phyloP scores from a whole-genome alignment of 92 coral and sea anemone genomes.

The Galaxea fascicularis region DNA sequence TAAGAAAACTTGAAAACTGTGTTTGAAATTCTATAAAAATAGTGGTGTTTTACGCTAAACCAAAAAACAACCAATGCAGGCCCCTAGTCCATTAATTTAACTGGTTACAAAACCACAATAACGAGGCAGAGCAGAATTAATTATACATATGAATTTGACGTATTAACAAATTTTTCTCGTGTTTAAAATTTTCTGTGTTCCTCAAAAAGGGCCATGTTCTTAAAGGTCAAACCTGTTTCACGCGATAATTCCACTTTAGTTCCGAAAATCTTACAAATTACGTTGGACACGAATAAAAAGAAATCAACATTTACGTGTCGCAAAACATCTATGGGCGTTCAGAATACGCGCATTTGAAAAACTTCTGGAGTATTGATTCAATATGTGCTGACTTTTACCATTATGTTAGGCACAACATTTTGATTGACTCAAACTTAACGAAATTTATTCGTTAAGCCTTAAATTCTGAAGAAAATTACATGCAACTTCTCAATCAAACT shows the following conservation, averaged over 20 bases:
- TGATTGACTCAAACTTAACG: too few relatives aligned
- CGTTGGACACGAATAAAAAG: background rate
- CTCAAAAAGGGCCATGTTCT: background rate
- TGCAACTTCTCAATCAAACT: too few relatives aligned
- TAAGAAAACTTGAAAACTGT: background rate
- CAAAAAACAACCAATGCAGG: too few relatives aligned
- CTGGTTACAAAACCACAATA: background rate
- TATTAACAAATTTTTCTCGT: background rate
- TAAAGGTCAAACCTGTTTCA: background rate
- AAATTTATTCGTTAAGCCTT: too few relatives aligned
- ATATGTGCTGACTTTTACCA: too few relatives aligned
- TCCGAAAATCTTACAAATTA: background rate
- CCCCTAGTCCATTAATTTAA: background rate
- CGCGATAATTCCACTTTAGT: background rate
- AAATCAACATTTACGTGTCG: background rate
- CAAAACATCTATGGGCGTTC: background rate
- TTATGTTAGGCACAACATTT: too few relatives aligned
- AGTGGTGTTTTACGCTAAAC: background rate
- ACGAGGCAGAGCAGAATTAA: background rate
- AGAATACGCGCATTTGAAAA: too few relatives aligned
- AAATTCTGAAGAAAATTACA: too few relatives aligned
- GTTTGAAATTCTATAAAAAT: background rate
- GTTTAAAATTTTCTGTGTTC: constrained; percentile 17
- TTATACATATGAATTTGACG: background rate
- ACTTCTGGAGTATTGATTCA: too few relatives aligned